Evolutionary conservation across 2,888 invertebrate species (phyloP).

Genomic region (Kuschelorhynchus macadamiae): DNA sequence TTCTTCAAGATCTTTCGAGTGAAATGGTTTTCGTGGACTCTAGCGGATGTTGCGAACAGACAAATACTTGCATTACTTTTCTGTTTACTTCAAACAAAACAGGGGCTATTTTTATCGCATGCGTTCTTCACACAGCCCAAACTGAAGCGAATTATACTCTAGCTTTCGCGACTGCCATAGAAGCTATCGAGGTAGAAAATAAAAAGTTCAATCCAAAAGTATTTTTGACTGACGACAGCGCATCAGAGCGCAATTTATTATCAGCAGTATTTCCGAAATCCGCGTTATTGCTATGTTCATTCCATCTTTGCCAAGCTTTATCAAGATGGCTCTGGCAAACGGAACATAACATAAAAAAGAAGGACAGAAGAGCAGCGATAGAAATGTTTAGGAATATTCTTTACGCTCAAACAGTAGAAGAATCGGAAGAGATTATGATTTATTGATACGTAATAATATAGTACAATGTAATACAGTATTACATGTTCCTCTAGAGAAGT

Average conservation of each 20-base stretch:
- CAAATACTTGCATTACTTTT: conserved; percentile 25
- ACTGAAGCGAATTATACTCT: conserved; percentile 28
- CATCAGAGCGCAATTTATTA: conserved; percentile 15
- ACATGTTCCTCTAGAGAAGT: background rate
- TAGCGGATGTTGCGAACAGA: conserved; percentile 39
- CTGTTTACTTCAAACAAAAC: conserved; percentile 30
- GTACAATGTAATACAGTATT: background rate
- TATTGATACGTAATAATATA: conserved; percentile 1
- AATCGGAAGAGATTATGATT: conserved; percentile 5
- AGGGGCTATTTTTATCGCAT: conserved; percentile 35
- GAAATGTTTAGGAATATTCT: conserved; percentile 19
- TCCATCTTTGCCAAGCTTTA: conserved; percentile 26
- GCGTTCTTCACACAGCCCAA: conserved; percentile 37
- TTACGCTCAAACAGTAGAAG: conserved; percentile 12
- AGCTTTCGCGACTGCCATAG: conserved; percentile 22
- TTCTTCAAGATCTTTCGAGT: conserved; percentile 8
- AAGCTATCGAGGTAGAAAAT: conserved; percentile 21
- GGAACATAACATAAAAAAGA: conserved; percentile 5
- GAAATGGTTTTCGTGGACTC: conserved; percentile 43
- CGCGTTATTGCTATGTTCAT: conserved; percentile 15
- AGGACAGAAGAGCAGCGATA: conserved; percentile 14
- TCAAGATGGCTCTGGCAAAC: conserved; percentile 16
- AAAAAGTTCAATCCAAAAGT: conserved; percentile 14
- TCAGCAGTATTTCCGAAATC: conserved; percentile 24
- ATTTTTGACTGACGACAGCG: conserved; percentile 18